phyloP scores from a whole-genome alignment of 1,140 invertebrate genomes.

The Eriocheir sinensis region DNA sequence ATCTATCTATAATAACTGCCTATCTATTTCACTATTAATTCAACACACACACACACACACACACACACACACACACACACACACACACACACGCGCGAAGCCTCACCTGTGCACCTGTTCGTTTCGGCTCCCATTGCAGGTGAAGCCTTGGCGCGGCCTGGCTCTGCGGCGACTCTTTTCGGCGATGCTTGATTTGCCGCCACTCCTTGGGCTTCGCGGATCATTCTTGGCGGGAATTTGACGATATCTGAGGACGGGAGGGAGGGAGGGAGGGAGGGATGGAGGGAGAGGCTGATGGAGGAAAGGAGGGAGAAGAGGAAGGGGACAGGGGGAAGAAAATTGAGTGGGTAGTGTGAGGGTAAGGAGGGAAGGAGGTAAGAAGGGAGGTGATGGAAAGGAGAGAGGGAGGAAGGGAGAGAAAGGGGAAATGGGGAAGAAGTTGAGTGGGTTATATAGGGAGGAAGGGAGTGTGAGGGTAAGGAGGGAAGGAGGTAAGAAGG shows the following conservation, averaged over 20 bases:
- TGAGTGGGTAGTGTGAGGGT: neutral
- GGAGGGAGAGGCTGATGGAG: neutral
- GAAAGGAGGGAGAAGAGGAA: neutral
- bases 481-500: too few species aligned
- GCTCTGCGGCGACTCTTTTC: neutral
- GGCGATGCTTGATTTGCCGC: neutral
- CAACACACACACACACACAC: neutral
- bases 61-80: neutral
- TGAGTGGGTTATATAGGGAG: too few species aligned
- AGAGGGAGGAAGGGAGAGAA: too few species aligned
- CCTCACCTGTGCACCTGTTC: neutral
- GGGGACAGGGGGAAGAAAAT: neutral
- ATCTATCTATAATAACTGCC: too few species aligned
- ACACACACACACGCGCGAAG: neutral
- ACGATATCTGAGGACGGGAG: constrained; percentile 14
- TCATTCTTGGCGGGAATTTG: neutral
- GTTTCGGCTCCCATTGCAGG: neutral
- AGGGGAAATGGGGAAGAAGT: too few species aligned
- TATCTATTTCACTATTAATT: too few species aligned
- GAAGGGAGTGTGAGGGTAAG: too few species aligned
- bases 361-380: too few species aligned
- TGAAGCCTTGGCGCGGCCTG: neutral
- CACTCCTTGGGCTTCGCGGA: neutral
- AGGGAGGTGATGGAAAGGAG: too few species aligned
- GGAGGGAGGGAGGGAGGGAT: neutral